A percentile compares a stretch with the other conserved stretches of the same genome.
These are phyloP conservation scores for Cliona cf. orientalis DNA, from an alignment of 37 sponge, comb jelly and placozoan genomes.

Conservation along the genomic window DNA sequence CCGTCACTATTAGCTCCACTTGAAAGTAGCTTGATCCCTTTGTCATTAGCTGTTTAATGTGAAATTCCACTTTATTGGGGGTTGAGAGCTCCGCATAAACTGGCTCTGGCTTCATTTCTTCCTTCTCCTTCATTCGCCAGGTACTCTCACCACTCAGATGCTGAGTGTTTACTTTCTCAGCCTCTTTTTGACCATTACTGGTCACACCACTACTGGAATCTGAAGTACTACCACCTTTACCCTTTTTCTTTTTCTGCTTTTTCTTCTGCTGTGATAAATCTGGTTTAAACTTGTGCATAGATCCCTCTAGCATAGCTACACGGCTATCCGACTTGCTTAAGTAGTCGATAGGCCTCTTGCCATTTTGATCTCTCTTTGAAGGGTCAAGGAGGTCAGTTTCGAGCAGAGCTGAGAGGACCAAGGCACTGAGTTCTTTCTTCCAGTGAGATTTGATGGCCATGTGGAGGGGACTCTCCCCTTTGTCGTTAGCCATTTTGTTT, in stretches of 20 bases:
- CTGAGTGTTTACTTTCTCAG: too few relatives aligned
- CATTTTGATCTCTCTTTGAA: constrained; percentile 26
- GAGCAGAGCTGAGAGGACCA: constrained; percentile 13
- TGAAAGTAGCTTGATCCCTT: too few relatives aligned
- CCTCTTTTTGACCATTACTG: background rate
- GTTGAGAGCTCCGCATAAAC: too few relatives aligned
- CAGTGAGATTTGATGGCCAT: constrained; percentile 39
- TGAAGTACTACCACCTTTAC: background rate
- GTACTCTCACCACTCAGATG: too few relatives aligned
- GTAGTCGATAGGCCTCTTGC: constrained; percentile 39
- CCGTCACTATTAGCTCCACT: too few relatives aligned
- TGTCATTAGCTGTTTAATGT: too few relatives aligned
- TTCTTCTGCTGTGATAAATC: background rate
- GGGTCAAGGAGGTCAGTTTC: constrained; percentile 36
- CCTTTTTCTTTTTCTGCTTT: constrained; percentile 26
- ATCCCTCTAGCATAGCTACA: background rate
- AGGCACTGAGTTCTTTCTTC: constrained; percentile 23
- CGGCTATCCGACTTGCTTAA: constrained; percentile 6
- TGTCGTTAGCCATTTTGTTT: constrained; percentile 22
- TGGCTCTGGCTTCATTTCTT: background rate
- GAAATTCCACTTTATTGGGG: too few relatives aligned
- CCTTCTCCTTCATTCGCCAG: background rate
- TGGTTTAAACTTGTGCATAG: background rate
- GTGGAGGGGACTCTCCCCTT: constrained; percentile 57
- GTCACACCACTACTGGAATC: background rate